Evolutionary conservation across 2,797 vertebrate species (phyloP).

Genomic region (Apogon hyalosoma): DNA sequence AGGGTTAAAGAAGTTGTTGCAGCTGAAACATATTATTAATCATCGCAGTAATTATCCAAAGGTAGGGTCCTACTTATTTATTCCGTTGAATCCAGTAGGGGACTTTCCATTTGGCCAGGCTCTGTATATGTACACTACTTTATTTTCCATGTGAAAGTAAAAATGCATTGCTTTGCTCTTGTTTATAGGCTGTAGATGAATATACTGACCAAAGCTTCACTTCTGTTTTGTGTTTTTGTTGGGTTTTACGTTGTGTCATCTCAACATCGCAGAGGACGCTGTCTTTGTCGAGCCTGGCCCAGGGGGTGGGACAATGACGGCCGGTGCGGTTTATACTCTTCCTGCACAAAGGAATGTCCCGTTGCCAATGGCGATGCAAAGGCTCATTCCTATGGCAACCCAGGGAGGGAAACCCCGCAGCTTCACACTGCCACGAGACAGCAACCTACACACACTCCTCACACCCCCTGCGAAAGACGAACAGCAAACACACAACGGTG

Average conservation of each 20-base stretch:
- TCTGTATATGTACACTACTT: too few relatives aligned
- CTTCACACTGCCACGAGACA: constrained; percentile 95
- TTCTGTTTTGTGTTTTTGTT: background rate
- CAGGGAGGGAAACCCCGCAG: constrained; percentile 92
- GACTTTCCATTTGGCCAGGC: too few relatives aligned
- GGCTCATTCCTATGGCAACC: constrained; percentile 77
- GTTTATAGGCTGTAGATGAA: too few relatives aligned
- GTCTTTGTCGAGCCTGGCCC: constrained; percentile 90
- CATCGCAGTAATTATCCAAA: too few relatives aligned
- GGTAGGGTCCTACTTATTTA: too few relatives aligned
- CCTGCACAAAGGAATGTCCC: constrained; percentile 78
- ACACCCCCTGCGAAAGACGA: constrained; percentile 86
- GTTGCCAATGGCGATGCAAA: constrained; percentile 78
- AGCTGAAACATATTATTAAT: too few relatives aligned
- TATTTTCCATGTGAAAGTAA: too few relatives aligned
- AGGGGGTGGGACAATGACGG: constrained; percentile 80
- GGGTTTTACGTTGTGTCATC: too few relatives aligned
- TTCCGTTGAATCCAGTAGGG: too few relatives aligned
- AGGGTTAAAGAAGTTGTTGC: too few relatives aligned
- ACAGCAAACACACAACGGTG: constrained; percentile 85
- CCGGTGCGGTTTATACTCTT: constrained; percentile 85
- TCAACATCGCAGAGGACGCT: constrained; percentile 86
- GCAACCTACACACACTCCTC: constrained; percentile 92
- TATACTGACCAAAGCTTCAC: background rate
- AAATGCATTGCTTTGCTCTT: too few relatives aligned